Percentiles rank a stretch among this genome's conserved stretches.
Evolutionary conservation across 1,140 invertebrate genomes (phyloP).

Genomic region (Lepidurus arcticus): DNA sequence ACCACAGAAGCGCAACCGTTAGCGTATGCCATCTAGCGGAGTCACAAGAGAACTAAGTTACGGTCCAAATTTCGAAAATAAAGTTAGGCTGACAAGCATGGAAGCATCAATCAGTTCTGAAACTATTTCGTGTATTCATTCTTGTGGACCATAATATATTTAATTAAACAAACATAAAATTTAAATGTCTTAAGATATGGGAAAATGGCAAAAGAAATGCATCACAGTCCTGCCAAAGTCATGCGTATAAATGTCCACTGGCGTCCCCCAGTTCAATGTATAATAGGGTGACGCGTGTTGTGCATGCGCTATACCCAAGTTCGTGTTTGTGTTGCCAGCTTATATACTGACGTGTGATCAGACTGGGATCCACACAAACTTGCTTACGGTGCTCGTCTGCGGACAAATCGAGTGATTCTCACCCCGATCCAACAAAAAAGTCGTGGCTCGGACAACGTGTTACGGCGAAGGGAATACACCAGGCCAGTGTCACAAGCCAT

Average conservation of each 20-base stretch:
- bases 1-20: not conserved
- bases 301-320: not conserved
- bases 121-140: too few species aligned
- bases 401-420: constrained; percentile 14
- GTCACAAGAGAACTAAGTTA: not conserved
- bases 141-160: too few species aligned
- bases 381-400: constrained; percentile 17
- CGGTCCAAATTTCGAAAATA: not conserved
- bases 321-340: constrained; percentile 18
- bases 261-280: constrained; percentile 1
- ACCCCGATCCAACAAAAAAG: not conserved
- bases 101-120: too few species aligned
- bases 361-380: constrained; percentile 15
- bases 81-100: not conserved
- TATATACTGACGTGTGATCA: constrained; percentile 14
- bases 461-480: too few species aligned
- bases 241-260: constrained; percentile 8
- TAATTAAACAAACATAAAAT: too few species aligned
- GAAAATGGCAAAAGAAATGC: not conserved
- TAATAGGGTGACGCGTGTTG: constrained; percentile 16
- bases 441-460: not conserved
- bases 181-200: too few species aligned
- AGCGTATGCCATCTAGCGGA: not conserved
- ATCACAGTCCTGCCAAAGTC: not conserved
- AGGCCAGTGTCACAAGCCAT: too few species aligned